Percentiles rank a stretch among this genome's conserved stretches.
These are phyloP conservation scores for Ursus arctos DNA, from an alignment of 2,113 vertebrate genomes.

Conservation along the genomic window DNA sequence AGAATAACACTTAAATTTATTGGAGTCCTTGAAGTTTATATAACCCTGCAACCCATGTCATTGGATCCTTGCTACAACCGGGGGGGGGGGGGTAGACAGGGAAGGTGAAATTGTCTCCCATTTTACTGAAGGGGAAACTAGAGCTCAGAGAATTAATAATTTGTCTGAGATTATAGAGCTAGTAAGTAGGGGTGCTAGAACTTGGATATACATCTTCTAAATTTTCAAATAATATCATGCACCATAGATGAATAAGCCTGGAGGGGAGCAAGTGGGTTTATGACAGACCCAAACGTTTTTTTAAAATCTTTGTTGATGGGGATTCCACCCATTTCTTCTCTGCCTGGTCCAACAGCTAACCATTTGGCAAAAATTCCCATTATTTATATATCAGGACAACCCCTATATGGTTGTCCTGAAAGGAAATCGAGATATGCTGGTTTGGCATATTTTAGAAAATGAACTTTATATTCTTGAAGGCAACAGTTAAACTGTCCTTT, in stretches of 20 bases:
- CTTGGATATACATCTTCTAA: constrained; percentile 2
- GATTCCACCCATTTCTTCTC: background rate
- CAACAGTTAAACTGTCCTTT: background rate
- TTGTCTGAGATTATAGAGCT: background rate
- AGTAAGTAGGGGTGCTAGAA: background rate
- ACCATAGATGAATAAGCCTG: background rate
- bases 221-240: background rate
- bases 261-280: background rate
- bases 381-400: background rate
- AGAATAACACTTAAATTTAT: constrained; percentile 24
- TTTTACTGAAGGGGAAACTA: background rate
- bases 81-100: background rate
- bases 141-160: background rate
- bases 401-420: background rate
- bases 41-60: background rate
- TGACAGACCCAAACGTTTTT: background rate
- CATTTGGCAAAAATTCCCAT: constrained; percentile 16
- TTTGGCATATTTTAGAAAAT: constrained; percentile 11
- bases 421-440: background rate
- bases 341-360: background rate
- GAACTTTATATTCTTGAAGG: background rate
- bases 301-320: background rate
- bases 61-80: background rate
- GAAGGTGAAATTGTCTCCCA: background rate
- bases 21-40: background rate